Evolutionary conservation across 2,113 vertebrate genomes (phyloP).

Genomic region (Rafetus swinhoei): DNA sequence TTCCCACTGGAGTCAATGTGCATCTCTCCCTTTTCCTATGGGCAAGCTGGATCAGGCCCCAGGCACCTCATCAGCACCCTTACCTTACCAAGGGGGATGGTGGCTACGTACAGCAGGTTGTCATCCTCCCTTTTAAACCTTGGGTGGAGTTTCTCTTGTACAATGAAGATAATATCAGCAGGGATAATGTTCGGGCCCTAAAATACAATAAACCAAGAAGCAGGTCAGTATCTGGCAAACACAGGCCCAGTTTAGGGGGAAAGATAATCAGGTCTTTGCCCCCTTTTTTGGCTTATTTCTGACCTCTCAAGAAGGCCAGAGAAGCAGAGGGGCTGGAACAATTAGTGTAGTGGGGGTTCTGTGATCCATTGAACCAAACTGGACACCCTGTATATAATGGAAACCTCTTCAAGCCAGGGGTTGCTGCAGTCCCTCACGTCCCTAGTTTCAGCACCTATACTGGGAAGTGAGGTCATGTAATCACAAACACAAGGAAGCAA

Average conservation of each 20-base stretch:
- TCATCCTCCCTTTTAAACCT: slow-evolving; percentile 81
- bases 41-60: neutral
- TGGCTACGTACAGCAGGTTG: slow-evolving; percentile 81
- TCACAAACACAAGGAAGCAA: neutral
- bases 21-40: fast-evolving
- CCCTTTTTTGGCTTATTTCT: neutral
- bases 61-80: neutral
- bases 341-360: too few relatives aligned
- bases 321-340: neutral
- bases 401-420: too few relatives aligned
- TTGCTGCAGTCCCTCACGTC: too few relatives aligned
- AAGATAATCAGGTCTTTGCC: neutral
- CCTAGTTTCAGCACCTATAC: too few relatives aligned
- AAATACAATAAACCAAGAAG: neutral
- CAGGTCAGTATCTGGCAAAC: fast-evolving
- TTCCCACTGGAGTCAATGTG: neutral
- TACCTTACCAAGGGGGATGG: slow-evolving; percentile 88
- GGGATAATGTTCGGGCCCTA: slow-evolving; percentile 93
- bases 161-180: slow-evolving; percentile 91
- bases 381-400: too few relatives aligned
- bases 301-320: neutral
- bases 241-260: fast-evolving
- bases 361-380: too few relatives aligned
- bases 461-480: neutral
- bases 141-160: slow-evolving; percentile 89